Conservation (phyloP, 2,113 vertebrate genomes). For the Gavia stellata region DNA sequence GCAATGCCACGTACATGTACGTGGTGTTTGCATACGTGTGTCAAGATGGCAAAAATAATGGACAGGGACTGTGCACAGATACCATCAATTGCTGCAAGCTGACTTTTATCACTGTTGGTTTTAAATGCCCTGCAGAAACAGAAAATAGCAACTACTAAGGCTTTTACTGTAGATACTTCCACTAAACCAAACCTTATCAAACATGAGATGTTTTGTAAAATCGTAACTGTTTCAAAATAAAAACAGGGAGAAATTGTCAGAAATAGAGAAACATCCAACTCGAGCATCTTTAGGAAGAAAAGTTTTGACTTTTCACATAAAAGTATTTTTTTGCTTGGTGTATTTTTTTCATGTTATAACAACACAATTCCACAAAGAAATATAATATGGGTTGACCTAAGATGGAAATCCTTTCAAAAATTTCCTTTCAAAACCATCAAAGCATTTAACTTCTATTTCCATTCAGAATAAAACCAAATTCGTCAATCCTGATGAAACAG, state of each 20-base stretch:
- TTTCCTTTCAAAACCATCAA: background rate
- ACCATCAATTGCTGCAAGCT: background rate
- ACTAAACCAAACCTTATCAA: background rate
- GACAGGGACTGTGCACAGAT: background rate
- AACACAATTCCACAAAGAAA: background rate
- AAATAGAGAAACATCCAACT: background rate
- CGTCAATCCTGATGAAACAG: background rate
- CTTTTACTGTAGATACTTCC: background rate
- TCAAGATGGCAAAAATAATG: background rate
- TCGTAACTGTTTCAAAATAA: background rate
- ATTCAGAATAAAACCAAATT: background rate
- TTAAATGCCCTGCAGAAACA: background rate
- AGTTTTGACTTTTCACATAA: background rate
- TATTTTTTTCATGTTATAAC: background rate
- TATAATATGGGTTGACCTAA: background rate
- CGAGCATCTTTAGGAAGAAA: background rate
- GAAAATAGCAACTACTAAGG: background rate
- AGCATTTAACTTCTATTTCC: background rate
- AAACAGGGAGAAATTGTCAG: accelerated
- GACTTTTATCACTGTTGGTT: background rate
- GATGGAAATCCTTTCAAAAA: background rate
- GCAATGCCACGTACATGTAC: accelerated
- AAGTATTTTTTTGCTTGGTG: background rate
- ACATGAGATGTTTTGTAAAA: background rate
- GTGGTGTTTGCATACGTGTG: background rate